Percentiles rank a stretch among this genome's conserved stretches.
These are phyloP conservation scores for Listrodromus nycthemerus DNA, from an alignment of 2,888 invertebrate species.

Conservation along the genomic window DNA sequence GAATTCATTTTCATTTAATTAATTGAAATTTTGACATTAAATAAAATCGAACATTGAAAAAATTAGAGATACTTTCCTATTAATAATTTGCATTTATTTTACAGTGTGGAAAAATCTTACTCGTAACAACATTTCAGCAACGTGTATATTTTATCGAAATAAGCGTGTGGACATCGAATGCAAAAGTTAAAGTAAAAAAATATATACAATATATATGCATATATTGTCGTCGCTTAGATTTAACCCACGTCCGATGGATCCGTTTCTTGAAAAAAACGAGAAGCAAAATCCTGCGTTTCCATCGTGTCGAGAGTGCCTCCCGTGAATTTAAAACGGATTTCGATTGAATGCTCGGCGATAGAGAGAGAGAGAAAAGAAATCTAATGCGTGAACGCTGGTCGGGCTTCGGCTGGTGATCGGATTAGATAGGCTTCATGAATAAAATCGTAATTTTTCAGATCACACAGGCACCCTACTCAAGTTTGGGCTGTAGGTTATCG, in stretches of 20 bases:
- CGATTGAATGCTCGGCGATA: conserved; percentile 74
- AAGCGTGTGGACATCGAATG: too few relatives aligned
- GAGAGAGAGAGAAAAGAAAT: conserved; percentile 33
- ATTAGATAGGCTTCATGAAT: conserved; percentile 81
- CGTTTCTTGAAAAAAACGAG: conserved; percentile 53
- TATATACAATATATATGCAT: not conserved
- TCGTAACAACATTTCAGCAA: not conserved
- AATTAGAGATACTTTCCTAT: too few relatives aligned
- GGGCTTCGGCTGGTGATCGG: conserved; percentile 74
- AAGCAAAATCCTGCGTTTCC: conserved; percentile 61
- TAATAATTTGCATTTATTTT: not conserved
- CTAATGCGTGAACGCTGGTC: conserved; percentile 47
- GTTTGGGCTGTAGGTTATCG: conserved; percentile 71
- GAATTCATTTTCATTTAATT: too few relatives aligned
- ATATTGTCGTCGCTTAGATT: conserved; percentile 41
- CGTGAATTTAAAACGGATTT: conserved; percentile 70
- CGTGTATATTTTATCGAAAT: too few relatives aligned
- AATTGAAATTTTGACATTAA: too few relatives aligned
- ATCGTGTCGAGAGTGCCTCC: conserved; percentile 48
- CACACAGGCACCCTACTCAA: conserved; percentile 70
- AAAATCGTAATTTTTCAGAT: conserved; percentile 82
- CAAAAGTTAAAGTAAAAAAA: not conserved
- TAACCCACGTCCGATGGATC: conserved; percentile 51
- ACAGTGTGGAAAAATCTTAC: not conserved
- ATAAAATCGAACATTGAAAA: too few relatives aligned